Evolutionary conservation across 2,888 invertebrate genomes (phyloP), one percentile per base, ranked within the genome.

Genomic region (Cephus runcator): DNA sequence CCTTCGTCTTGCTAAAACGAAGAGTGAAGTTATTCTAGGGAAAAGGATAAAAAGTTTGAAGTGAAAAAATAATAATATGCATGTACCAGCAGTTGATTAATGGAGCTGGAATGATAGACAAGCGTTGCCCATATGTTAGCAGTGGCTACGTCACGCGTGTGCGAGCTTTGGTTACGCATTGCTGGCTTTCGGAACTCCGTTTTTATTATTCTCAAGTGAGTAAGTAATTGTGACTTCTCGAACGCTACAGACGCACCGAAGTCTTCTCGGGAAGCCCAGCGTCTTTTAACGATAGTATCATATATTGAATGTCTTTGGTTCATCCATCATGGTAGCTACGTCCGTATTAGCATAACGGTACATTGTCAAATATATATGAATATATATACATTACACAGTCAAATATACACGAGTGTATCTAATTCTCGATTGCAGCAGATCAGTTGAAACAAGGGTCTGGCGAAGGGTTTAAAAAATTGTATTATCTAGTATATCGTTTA

Each of bases 31-130:
- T 56, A 40, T 40, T 23, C 6, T 56, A 56, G 2, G 56, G 9
- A 56, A 56, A 56, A 56, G 6, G 23, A 56, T 56, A 56, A 56
- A 56, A 56, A 6, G 56, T 56, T 56, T 56, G 15, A 6, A 34
- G 74, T 12, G 71, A 71, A 30, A 35, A 35, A 71, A 71, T n/a
- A 71, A 71, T 36, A 12, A 71, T 71, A 71, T 71, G 35, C 74
- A n/a, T 34, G 15, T 40, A 40, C 40, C 40, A 23, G 40, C 40
- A 40, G 75, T 71, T 71, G 76, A 78, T 78, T 76, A 76, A 80
- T 75, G 78, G 78, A 75, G 40, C 74, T 31, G 75, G 76, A 78
- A 78, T 74, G 75, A 80, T 74, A 74, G 74, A 23, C 23, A 34
- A 34, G 74, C 35, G 23, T 11, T 35, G 34, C 74, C 30, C 30